These are phyloP conservation scores for Drosophila tsacasi DNA, from an alignment of 1,140 invertebrate genomes.

Conservation along the genomic window DNA sequence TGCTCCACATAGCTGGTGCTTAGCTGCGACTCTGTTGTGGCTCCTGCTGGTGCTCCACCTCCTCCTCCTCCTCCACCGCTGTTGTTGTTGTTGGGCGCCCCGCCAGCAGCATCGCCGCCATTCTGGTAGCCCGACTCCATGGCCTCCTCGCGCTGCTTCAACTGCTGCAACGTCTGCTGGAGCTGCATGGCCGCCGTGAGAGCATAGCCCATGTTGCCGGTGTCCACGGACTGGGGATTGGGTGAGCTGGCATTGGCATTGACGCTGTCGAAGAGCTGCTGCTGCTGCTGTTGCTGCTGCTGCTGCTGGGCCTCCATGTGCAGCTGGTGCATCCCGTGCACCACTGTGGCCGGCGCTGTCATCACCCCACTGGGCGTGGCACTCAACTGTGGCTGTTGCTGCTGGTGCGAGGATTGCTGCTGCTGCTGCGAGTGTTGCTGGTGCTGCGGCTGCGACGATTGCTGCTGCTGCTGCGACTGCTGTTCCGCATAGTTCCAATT, in stretches of 20 bases:
- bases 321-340: slow-evolving; percentile 80
- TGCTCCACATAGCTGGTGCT: slow-evolving; percentile 64
- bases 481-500: slow-evolving; percentile 77
- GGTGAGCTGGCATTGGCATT: slow-evolving; percentile 70
- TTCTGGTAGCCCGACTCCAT: slow-evolving; percentile 72
- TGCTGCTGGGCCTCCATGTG: slow-evolving; percentile 59
- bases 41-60: slow-evolving; percentile 14
- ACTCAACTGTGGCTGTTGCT: slow-evolving; percentile 38
- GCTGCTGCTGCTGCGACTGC: slow-evolving; percentile 34
- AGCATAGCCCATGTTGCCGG: slow-evolving; percentile 73
- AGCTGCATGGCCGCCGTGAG: slow-evolving; percentile 75
- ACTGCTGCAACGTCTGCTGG: slow-evolving; percentile 75
- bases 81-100: slow-evolving; percentile 28
- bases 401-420: slow-evolving; percentile 27
- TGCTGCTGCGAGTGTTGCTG: slow-evolving; percentile 27
- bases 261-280: slow-evolving; percentile 65
- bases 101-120: slow-evolving; percentile 47
- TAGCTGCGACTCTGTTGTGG: slow-evolving; percentile 46
- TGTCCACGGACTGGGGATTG: slow-evolving; percentile 54
- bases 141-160: slow-evolving; percentile 78
- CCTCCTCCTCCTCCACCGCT: slow-evolving; percentile 36
- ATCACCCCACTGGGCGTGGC: slow-evolving; percentile 72
- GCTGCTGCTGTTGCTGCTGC: slow-evolving; percentile 66
- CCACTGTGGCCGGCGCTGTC: slow-evolving; percentile 78
- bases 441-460: slow-evolving; percentile 9